A percentile compares a stretch with the other conserved stretches of the same genome.
Conservation (phyloP, 1,140 invertebrate genomes). For the Vanessa tameamea region DNA sequence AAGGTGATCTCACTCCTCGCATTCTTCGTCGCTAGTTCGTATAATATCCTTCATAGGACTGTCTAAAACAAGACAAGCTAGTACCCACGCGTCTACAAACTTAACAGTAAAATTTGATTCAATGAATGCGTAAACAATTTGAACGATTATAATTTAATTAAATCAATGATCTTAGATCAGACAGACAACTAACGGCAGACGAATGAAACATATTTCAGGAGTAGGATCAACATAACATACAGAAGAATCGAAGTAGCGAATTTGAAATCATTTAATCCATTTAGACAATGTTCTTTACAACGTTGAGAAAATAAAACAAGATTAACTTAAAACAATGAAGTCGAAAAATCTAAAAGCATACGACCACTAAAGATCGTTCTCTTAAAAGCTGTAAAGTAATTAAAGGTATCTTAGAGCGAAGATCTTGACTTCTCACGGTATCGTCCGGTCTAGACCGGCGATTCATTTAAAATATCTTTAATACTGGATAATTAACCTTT, state of each 20-base stretch:
- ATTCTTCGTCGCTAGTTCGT: no score
- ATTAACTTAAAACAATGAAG: neutral
- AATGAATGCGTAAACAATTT: no score
- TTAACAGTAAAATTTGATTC: no score
- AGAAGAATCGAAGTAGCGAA: neutral
- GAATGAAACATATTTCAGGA: neutral
- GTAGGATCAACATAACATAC: neutral
- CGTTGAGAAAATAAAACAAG: neutral
- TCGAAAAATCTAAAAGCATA: neutral
- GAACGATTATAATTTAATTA: no score
- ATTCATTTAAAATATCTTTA: no score
- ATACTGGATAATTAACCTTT: no score
- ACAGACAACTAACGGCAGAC: no score
- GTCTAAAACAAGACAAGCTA: no score
- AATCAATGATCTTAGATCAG: no score
- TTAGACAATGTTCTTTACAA: neutral
- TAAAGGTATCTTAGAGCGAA: neutral
- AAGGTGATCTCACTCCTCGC: no score
- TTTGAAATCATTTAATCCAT: neutral
- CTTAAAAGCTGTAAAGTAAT: slow-evolving; percentile 7
- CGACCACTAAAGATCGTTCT: neutral
- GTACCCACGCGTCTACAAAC: no score
- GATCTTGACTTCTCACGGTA: neutral
- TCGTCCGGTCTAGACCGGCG: neutral
- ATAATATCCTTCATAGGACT: no score